Conservation (phyloP, 1,140 invertebrate species). For the Saxidomus purpurata region DNA sequence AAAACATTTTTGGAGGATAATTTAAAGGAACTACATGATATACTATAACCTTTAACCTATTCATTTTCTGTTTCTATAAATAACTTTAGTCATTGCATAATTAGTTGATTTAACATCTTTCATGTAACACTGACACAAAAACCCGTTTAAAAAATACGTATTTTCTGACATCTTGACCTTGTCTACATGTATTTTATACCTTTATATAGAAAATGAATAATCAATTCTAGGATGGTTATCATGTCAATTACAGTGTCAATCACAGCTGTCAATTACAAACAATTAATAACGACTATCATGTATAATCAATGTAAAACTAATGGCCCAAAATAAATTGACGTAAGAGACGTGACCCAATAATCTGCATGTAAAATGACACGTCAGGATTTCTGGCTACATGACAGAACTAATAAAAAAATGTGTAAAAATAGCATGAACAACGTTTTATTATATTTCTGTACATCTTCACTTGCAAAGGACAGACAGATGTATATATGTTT, state of each 20-base stretch:
- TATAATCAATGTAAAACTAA: neutral
- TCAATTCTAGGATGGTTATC: slow-evolving; percentile 22
- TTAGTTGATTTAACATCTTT: neutral
- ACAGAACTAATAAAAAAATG: slow-evolving; percentile 8
- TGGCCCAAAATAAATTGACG: neutral
- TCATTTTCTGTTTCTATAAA: neutral
- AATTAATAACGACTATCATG: slow-evolving; percentile 31
- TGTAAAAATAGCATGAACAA: neutral
- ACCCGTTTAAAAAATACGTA: neutral
- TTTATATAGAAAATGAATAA: slow-evolving; percentile 13
- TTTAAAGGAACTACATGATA: too few species aligned
- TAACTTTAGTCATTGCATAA: neutral
- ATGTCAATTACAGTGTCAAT: slow-evolving; percentile 15
- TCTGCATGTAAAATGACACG: neutral
- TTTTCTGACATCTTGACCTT: slow-evolving; percentile 15
- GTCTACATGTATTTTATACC: neutral
- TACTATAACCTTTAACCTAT: neutral
- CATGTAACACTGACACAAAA: slow-evolving; percentile 5
- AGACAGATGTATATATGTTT: neutral
- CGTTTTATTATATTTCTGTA: neutral
- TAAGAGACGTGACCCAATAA: neutral
- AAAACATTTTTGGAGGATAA: too few species aligned
- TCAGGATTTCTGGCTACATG: neutral
- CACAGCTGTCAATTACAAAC: slow-evolving; percentile 40
- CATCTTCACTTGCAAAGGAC: neutral